A percentile compares a stretch with the other conserved stretches of the same genome.
Evolutionary conservation across 2,888 invertebrate species (phyloP).

Genomic region (Oscheius sp.): DNA sequence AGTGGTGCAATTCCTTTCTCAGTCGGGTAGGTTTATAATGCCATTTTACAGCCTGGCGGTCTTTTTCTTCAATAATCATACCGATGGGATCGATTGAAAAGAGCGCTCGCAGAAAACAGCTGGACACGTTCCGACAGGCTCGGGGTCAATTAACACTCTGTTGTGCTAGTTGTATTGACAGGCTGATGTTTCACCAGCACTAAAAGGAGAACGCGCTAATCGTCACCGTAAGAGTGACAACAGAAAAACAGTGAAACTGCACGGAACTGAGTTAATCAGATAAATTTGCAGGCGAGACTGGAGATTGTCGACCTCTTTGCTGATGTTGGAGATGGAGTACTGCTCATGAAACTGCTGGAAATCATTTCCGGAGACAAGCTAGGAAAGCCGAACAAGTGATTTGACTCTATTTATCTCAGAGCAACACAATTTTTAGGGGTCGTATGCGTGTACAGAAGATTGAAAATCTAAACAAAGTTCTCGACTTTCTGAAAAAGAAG

Average conservation of each 20-base stretch:
- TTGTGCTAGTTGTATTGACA: conserved; percentile 32
- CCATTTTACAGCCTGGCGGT: too few relatives aligned
- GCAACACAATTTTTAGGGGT: conserved; percentile 46
- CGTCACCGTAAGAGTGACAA: conserved; percentile 15
- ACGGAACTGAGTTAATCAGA: background rate
- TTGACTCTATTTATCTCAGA: conserved; percentile 75
- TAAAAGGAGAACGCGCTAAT: conserved; percentile 22
- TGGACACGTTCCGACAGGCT: conserved; percentile 28
- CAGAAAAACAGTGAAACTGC: background rate
- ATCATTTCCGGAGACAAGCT: conserved; percentile 98
- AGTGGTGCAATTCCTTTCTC: conserved; percentile 98
- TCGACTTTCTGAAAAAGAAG: conserved; percentile 72
- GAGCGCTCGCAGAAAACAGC: conserved; percentile 9
- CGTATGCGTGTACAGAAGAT: conserved; percentile 97
- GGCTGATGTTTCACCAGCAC: conserved; percentile 22
- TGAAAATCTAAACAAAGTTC: conserved; percentile 92
- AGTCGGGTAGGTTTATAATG: conserved; percentile 81
- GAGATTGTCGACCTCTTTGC: conserved; percentile 96
- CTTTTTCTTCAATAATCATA: too few relatives aligned
- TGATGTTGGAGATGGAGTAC: conserved; percentile 94
- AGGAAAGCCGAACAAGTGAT: conserved; percentile 86
- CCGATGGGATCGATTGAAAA: conserved; percentile 10
- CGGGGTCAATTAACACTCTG: conserved; percentile 25
- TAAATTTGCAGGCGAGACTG: conserved; percentile 86
- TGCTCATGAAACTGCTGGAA: conserved; percentile 91